These are phyloP conservation scores for Tiliacea citrago DNA, from an alignment of 2,888 invertebrate genomes.

Conservation along the genomic window DNA sequence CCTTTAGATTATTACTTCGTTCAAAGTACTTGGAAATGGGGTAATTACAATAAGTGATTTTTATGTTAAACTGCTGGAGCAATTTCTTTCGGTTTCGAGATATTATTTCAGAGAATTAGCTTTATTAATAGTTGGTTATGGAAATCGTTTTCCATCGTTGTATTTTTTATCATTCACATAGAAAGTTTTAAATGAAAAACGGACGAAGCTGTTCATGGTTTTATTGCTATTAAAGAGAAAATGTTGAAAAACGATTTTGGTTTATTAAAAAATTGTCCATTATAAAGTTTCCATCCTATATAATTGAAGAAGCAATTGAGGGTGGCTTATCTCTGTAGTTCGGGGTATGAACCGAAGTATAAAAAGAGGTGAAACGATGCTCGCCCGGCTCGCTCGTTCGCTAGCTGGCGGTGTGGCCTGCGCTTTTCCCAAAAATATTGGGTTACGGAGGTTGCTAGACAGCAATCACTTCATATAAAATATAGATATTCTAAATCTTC, in stretches of 20 bases:
- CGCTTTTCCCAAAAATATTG: too few relatives aligned
- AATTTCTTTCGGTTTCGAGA: not conserved
- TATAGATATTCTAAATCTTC: not conserved
- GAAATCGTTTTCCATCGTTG: too few relatives aligned
- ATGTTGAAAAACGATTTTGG: not conserved
- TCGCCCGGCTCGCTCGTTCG: too few relatives aligned
- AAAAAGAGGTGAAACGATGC: too few relatives aligned
- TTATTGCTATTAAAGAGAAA: not conserved
- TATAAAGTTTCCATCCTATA: too few relatives aligned
- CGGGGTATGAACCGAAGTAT: too few relatives aligned
- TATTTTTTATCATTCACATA: not conserved
- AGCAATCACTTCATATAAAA: not conserved
- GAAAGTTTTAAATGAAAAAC: not conserved
- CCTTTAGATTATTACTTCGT: slow-evolving; percentile 1
- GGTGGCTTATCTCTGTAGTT: too few relatives aligned
- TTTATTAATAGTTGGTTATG: not conserved
- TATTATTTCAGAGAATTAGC: slow-evolving; percentile 5
- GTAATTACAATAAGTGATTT: slow-evolving; percentile 19
- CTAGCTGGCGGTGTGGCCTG: too few relatives aligned
- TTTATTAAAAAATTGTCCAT: not conserved
- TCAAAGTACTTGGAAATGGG: not conserved
- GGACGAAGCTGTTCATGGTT: not conserved
- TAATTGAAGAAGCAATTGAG: too few relatives aligned
- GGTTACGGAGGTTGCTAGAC: not conserved
- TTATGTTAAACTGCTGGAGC: not conserved